These are phyloP conservation scores for Yponomeuta evonymella DNA, from an alignment of 2,888 invertebrate species.

Conservation along the genomic window DNA sequence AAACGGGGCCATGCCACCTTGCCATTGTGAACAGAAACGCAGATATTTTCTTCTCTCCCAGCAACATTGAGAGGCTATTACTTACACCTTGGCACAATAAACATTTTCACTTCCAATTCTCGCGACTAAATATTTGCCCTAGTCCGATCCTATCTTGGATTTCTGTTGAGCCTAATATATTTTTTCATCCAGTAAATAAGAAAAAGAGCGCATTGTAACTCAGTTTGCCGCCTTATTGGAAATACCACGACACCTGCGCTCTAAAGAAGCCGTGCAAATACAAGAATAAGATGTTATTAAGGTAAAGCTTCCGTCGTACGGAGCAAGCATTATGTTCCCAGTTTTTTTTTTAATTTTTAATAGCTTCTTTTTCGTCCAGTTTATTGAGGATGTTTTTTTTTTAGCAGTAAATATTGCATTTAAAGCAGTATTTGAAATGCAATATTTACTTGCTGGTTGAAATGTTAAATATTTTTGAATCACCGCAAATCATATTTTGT, in stretches of 20 bases:
- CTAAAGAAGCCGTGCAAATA: conserved; percentile 37
- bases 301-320: conserved; percentile 14
- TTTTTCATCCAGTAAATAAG: not conserved
- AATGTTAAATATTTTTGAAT: too few relatives aligned
- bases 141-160: not conserved
- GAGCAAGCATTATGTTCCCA: not conserved
- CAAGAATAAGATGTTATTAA: conserved; percentile 27
- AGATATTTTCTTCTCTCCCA: not conserved
- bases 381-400: too few relatives aligned
- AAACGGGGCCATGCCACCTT: not conserved
- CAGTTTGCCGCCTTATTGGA: conserved; percentile 38
- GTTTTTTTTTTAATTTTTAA: not conserved
- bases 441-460: too few relatives aligned
- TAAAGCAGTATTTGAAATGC: too few relatives aligned
- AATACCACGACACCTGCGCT: conserved; percentile 34
- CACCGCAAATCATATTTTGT: not conserved
- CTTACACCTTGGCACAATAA: conserved; percentile 4
- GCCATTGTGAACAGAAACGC: not conserved
- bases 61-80: not conserved
- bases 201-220: conserved; percentile 33
- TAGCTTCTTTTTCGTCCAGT: too few relatives aligned
- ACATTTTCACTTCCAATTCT: conserved; percentile 4
- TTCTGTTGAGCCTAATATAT: conserved; percentile 7
- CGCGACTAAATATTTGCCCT: not conserved
- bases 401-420: too few relatives aligned